A percentile compares a stretch with the other conserved stretches of the same genome.
Conservation (phyloP, 1,140 invertebrate genomes). For the Calephelis virginiensis region DNA sequence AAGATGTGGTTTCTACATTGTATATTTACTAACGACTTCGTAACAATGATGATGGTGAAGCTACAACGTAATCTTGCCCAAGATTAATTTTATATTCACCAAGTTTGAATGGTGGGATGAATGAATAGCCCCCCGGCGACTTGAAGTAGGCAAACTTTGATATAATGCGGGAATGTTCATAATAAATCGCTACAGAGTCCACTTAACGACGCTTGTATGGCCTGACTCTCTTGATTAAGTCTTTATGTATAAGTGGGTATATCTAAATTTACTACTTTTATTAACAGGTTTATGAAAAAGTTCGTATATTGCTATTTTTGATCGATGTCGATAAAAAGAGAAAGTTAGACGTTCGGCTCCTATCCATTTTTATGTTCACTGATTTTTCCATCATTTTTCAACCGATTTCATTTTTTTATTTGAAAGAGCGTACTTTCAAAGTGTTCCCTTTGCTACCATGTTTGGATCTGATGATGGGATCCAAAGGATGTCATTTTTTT, state of each 20-base stretch:
- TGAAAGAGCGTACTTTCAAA: no score
- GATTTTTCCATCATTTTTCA: no score
- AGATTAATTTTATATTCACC: conserved; percentile 44
- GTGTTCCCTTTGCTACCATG: no score
- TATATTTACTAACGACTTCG: conserved; percentile 1
- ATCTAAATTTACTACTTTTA: neutral
- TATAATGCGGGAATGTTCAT: conserved; percentile 31
- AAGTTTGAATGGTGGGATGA: conserved; percentile 36
- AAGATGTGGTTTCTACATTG: neutral
- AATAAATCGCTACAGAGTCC: conserved; percentile 25
- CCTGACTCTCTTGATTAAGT: conserved; percentile 11
- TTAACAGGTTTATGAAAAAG: neutral
- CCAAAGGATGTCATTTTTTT: no score
- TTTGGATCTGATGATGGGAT: no score
- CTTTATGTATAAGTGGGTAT: neutral
- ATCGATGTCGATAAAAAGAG: no score
- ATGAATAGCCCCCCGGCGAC: conserved; percentile 36
- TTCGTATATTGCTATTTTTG: no score
- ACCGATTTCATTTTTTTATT: no score
- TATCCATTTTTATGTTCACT: no score
- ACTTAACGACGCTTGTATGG: conserved; percentile 19
- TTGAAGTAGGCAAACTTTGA: conserved; percentile 34
- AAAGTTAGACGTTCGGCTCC: no score
- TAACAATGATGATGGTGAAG: conserved; percentile 21
- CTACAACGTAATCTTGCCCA: conserved; percentile 29